Conservation (phyloP, 2,888 invertebrate species). For the Apamea epomidion region DNA sequence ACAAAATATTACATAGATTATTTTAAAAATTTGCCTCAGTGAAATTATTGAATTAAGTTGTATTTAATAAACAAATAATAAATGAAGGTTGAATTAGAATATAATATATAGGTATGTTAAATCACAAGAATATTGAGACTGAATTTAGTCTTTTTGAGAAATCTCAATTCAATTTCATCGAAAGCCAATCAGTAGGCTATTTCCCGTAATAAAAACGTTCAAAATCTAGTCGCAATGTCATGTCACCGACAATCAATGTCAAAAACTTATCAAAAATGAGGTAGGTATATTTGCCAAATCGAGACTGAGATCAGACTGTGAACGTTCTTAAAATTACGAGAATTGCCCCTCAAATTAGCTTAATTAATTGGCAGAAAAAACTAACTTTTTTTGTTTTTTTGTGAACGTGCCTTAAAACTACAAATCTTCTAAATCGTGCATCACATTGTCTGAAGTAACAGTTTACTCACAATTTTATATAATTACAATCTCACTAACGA, state of each 20-base stretch:
- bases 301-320: too few species aligned
- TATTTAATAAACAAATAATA: neutral
- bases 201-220: too few species aligned
- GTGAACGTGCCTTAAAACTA: conserved; percentile 13
- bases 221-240: too few species aligned
- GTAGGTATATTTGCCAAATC: too few species aligned
- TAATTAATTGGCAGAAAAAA: neutral
- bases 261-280: too few species aligned
- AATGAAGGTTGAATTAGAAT: neutral
- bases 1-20: neutral
- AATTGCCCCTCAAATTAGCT: neutral
- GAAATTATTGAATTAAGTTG: neutral
- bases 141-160: neutral
- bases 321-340: too few species aligned
- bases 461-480: conserved; percentile 63
- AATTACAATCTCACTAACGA: conserved; percentile 66
- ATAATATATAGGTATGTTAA: too few species aligned
- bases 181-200: neutral
- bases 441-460: conserved; percentile 54
- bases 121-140: neutral
- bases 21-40: neutral
- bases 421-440: conserved; percentile 39
- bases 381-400: neutral
- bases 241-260: too few species aligned
- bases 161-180: neutral